Base-by-base conservation (phyloP, 2,113 vertebrate species). In the Zosterops pallidus region DNA sequence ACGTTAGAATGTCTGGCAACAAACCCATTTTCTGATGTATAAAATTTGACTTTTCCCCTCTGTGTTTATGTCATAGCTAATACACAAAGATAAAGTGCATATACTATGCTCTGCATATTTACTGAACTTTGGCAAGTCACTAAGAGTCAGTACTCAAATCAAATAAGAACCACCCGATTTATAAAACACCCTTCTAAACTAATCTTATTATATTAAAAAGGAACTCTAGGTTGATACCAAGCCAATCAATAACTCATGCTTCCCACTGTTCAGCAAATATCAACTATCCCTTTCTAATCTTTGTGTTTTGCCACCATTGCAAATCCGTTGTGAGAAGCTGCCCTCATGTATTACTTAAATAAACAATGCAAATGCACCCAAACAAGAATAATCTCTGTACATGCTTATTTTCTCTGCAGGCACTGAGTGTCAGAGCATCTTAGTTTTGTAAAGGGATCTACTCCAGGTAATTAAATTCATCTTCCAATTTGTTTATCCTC, bases 31-130 rank as follows among this genome's bases (percentile, higher is more conserved):
- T 94, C 78, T 94, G 93, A 92, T 91, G 46, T 94, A 95, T 96
- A 97, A 95, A 90, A 89, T 95, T 89, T 95, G 94, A 96, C 88
- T 96, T 97, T 95, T 88, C 82, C 89, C 89, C 83, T 87, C 90
- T 88, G 52, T 96, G 92, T 97, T 97, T 97, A 92, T 95, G 80
- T 94, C 96, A 90, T 87, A 49, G 82, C 89, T 97, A 97, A 96
- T 97, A 93, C 92, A 94, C 83, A 94, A 64, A 94, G 82, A 89
- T 93, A 90, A 97, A 97, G 84, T 92, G 59, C 71, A 81, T 89
- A 82, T 92, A 96, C 47, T 89, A 57, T 28, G 31, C 68, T 80
- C 74, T 93, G 89, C 88, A 94, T 93, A 94, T 97, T 97, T 96
- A 93, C 89, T 95, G 87, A 96, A 97, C 56, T 90, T 94, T 96